Conservation (phyloP, 1,140 invertebrate genomes). For the Heliothis subflexa region DNA sequence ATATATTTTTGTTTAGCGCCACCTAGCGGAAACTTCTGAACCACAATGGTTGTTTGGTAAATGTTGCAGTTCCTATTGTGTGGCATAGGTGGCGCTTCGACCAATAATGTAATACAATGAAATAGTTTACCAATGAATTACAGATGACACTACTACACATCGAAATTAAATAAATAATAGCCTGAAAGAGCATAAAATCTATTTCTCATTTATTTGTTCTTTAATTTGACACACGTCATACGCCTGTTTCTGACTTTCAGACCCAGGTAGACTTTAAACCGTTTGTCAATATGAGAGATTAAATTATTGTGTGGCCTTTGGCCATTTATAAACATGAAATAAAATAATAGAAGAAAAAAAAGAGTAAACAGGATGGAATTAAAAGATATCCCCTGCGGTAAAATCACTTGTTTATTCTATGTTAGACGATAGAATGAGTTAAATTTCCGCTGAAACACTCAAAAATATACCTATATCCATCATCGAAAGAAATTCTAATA, state of each 20-base stretch:
- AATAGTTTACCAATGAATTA: neutral
- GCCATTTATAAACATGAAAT: neutral
- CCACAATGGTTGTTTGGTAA: neutral
- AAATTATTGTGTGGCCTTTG: neutral
- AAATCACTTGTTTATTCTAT: neutral
- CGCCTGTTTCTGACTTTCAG: neutral
- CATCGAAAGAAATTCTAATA: too few species aligned
- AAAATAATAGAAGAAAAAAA: neutral
- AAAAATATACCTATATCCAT: too few species aligned
- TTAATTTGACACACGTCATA: neutral
- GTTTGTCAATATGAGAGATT: neutral
- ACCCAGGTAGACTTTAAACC: neutral
- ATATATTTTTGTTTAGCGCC: neutral
- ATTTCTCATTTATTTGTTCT: neutral
- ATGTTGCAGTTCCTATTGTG: neutral
- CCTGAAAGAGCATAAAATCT: neutral
- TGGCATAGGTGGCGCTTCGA: neutral
- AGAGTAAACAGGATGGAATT: neutral
- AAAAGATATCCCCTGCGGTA: neutral
- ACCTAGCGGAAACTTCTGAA: neutral
- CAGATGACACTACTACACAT: slow-evolving; percentile 7
- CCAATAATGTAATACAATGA: neutral
- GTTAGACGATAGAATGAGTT: too few species aligned
- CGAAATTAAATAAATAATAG: neutral
- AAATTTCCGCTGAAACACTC: too few species aligned